Base-by-base conservation (phyloP, 2,888 invertebrate species). In the Zaprionus obscuricornis region DNA sequence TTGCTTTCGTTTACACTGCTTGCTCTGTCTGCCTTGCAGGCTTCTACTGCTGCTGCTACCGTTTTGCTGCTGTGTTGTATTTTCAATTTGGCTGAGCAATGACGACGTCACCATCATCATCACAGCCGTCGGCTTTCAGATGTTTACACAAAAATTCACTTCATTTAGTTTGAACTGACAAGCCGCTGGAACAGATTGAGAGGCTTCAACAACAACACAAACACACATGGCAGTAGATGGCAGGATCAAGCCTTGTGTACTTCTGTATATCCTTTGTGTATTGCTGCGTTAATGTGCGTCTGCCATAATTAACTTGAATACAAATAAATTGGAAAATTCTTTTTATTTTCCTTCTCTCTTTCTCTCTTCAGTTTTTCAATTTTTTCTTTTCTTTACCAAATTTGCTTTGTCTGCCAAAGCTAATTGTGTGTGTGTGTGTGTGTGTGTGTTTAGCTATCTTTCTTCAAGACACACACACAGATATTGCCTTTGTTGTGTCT, bases 111-210 rank as follows among this genome's bases (percentile, higher is more conserved):
- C 22, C 22, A n/a, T n/a, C n/a, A n/a, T n/a, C n/a, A n/a, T 7
- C 4, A n/a, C 29, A 7, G 17, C 51, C 40, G 40, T 17, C 46
- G 65, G 56, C 83, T 14, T n/a, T n/a, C 79, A 75, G 67, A 60
- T 85, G 79, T 75, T 83, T 85, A 73, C 75, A 67, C 63, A 78
- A 64, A 66, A 69, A 63, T 50, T 67, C 79, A 82, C 76, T 85
- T 81, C 74, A 85, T 81, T 81, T 81, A 70, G 83, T 73, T 75
- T 65, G n/a, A n/a, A 54, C 68, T 55, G 66, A 52, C 76, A 74
- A n/a, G 69, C 47, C 18, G 10, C 10, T 16, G 18, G n/a, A 31
- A 31, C 11, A 11, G 13, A 31, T 31, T 31, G 31, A 31, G 31
- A 31, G 31, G 26, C 13, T 20, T 14, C 11, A 16, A 5, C 18